Evolutionary conservation across 2,113 vertebrate species (phyloP).

Genomic region (Uria aalge): DNA sequence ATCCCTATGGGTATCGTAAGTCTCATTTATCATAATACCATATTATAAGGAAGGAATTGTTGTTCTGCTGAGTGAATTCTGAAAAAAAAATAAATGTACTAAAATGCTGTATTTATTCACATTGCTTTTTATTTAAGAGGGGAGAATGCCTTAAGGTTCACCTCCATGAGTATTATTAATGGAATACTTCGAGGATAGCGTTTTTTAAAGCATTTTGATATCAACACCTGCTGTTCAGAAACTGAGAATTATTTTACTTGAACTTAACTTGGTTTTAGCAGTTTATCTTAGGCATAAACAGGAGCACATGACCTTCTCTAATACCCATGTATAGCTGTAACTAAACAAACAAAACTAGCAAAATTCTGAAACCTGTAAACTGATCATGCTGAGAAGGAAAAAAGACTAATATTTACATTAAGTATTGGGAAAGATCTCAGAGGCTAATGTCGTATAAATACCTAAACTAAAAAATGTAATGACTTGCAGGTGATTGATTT

Average conservation of each 20-base stretch:
- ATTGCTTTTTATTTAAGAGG: neutral
- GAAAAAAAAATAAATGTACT: neutral
- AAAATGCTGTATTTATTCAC: neutral
- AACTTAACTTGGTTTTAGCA: neutral
- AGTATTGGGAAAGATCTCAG: neutral
- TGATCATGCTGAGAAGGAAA: neutral
- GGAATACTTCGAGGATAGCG: neutral
- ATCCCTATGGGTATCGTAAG: neutral
- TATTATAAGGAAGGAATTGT: neutral
- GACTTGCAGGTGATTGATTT: neutral
- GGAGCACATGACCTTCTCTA: neutral
- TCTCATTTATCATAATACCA: neutral
- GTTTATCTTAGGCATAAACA: neutral
- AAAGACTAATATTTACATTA: neutral
- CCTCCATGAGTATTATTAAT: neutral
- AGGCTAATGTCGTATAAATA: neutral
- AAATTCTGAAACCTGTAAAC: neutral
- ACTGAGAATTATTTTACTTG: neutral
- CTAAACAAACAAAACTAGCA: neutral
- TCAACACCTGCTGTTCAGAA: neutral
- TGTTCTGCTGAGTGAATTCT: neutral
- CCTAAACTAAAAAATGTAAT: neutral
- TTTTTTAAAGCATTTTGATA: neutral
- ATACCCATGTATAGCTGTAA: neutral
- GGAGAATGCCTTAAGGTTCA: neutral